Conservation (phyloP, 2,888 invertebrate species). For the Gonocerus acuteangulatus region DNA sequence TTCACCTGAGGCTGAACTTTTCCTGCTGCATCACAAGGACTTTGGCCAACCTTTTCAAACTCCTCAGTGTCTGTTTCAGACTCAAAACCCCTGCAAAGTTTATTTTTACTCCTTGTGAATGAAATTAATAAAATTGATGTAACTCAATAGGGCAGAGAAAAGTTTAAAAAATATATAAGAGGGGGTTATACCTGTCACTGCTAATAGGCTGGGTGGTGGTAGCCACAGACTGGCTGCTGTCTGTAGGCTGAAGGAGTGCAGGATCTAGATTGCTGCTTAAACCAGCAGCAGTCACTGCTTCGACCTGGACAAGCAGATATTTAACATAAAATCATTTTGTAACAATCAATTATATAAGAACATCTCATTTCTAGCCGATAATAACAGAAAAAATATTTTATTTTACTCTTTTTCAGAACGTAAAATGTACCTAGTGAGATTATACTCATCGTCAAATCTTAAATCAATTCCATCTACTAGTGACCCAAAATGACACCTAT, state of each 20-base stretch:
- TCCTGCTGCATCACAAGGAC: conserved; percentile 31
- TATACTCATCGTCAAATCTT: no score
- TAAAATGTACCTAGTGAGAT: no score
- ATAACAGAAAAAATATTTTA: no score
- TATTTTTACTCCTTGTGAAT: conserved; percentile 9
- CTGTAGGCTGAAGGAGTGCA: conserved; percentile 42
- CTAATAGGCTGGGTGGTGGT: conserved; percentile 36
- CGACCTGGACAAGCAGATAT: conserved; percentile 30
- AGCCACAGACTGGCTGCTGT: conserved; percentile 41
- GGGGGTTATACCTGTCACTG: conserved; percentile 41
- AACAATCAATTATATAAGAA: no score
- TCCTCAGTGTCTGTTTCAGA: conserved; percentile 76
- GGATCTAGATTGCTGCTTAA: conserved; percentile 41
- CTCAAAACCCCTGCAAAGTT: conserved; percentile 58
- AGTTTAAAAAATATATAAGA: neutral
- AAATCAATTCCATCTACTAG: no score
- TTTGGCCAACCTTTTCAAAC: conserved; percentile 67
- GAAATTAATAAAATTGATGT: conserved; percentile 6
- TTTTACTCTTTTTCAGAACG: no score
- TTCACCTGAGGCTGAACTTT: neutral
- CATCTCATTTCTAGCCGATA: no score
- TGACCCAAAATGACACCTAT: no score
- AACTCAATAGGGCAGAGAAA: neutral
- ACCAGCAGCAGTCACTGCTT: conserved; percentile 38
- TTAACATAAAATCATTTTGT: no score